Percentiles rank a stretch among this genome's conserved stretches.
Evolutionary conservation across 1,140 invertebrate species (phyloP).

Genomic region (Cotesia vestalis): DNA sequence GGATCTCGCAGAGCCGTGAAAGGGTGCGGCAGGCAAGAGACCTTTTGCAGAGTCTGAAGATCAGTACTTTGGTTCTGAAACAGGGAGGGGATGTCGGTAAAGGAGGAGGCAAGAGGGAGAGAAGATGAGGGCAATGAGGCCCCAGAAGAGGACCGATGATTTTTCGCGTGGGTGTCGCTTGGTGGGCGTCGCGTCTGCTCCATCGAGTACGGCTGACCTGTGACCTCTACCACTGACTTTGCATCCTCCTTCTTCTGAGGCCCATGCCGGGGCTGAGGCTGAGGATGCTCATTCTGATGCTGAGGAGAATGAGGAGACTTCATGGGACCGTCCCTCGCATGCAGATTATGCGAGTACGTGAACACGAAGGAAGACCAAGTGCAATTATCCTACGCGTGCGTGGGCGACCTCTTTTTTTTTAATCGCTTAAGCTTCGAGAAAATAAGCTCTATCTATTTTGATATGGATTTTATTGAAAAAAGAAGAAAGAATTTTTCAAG

Average conservation of each 20-base stretch:
- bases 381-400: conserved; percentile 66
- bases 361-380: conserved; percentile 51
- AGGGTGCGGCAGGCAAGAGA: conserved; percentile 36
- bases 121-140: conserved; percentile 41
- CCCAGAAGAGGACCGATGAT: conserved; percentile 35
- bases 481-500: no score
- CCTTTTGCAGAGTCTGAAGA: conserved; percentile 29
- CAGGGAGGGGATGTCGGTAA: no score
- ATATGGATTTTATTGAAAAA: no score
- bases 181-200: conserved; percentile 62
- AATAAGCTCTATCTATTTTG: conserved; percentile 20
- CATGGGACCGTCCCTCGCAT: conserved; percentile 28
- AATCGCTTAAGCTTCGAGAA: conserved; percentile 27
- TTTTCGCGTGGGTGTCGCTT: conserved; percentile 60
- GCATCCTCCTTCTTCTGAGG: conserved; percentile 44
- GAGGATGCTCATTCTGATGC: conserved; percentile 38
- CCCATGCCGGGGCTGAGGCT: neutral
- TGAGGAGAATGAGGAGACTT: neutral
- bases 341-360: conserved; percentile 34
- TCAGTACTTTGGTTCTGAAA: neutral
- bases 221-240: conserved; percentile 47
- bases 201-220: conserved; percentile 57
- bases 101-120: conserved; percentile 31
- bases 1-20: conserved; percentile 29
- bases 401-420: conserved; percentile 56